Evolutionary conservation across 2,113 vertebrate genomes (phyloP).

Genomic region (Ivindomyrus marchei): DNA sequence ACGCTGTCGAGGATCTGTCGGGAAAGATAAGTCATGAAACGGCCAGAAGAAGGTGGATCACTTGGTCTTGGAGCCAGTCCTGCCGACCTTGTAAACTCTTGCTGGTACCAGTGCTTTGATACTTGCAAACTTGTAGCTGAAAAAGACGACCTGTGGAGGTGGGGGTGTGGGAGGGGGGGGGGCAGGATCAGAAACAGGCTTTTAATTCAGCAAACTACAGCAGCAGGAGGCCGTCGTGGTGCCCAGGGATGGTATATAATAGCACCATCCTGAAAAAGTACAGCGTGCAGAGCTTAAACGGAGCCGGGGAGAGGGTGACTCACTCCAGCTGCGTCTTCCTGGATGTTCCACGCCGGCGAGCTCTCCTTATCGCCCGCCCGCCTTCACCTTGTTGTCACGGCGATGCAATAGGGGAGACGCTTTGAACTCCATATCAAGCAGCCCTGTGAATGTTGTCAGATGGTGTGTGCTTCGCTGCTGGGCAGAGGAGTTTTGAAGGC

Average conservation of each 20-base stretch:
- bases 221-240: not conserved
- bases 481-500: not conserved
- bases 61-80: not conserved
- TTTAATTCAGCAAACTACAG: not conserved
- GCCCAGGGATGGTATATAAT: not conserved
- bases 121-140: not conserved
- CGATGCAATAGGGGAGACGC: not conserved
- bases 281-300: not conserved
- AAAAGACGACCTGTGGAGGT: not conserved
- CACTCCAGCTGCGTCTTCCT: not conserved
- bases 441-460: constrained; percentile 4
- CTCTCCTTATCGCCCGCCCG: not conserved
- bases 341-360: not conserved
- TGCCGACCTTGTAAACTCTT: not conserved
- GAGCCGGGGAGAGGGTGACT: not conserved
- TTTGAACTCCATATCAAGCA: constrained; percentile 4
- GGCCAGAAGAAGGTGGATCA: not conserved
- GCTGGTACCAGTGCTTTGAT: not conserved
- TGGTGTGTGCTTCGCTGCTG: not conserved
- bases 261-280: not conserved
- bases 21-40: not conserved
- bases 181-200: not conserved
- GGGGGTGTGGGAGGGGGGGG: not conserved
- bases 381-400: not conserved
- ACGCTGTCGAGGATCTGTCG: not conserved